Conservation (phyloP, 2,113 vertebrate genomes). For the Anarrhichthys ocellatus region DNA sequence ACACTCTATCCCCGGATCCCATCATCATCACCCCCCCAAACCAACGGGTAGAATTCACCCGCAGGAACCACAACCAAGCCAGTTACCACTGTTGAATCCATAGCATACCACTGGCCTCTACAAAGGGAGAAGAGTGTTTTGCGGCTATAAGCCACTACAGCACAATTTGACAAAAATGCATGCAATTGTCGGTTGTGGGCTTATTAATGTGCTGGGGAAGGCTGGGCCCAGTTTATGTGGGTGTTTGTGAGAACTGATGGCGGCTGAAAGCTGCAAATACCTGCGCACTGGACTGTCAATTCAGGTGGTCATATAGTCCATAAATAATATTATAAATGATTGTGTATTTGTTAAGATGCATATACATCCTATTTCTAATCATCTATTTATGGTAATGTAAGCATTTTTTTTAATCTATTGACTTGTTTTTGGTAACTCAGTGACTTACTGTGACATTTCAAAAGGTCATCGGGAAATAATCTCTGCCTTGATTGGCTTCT, state of each 20-base stretch:
- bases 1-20: conserved; percentile 12
- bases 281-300: neutral
- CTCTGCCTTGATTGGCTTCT: conserved; percentile 34
- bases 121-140: fast-evolving
- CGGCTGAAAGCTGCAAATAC: neutral
- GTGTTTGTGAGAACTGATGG: neutral
- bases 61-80: neutral
- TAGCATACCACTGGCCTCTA: too few relatives aligned
- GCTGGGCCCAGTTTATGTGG: too few relatives aligned
- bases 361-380: neutral
- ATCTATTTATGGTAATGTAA: neutral
- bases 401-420: neutral
- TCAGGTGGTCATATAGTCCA: neutral
- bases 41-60: neutral
- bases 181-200: neutral
- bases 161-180: neutral
- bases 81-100: neutral
- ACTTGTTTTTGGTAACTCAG: neutral
- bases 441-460: conserved; percentile 6
- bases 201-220: neutral
- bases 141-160: neutral
- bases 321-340: neutral
- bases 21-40: conserved; percentile 1
- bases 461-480: conserved; percentile 22
- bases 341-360: neutral